These are phyloP conservation scores for Phthorimaea operculella DNA, from an alignment of 1,140 invertebrate species.

Conservation along the genomic window DNA sequence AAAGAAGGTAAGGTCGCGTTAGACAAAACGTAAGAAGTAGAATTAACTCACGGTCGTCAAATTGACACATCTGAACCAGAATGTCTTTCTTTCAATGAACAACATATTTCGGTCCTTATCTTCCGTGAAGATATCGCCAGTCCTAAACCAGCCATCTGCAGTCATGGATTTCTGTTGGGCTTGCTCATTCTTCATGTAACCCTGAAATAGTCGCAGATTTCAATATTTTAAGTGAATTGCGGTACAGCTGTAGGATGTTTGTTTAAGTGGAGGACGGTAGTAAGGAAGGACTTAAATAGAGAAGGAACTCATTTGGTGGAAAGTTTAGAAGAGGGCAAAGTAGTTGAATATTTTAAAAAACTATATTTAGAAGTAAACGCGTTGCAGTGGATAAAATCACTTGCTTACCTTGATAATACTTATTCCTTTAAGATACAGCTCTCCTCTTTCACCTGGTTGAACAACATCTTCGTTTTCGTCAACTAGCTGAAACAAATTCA, in stretches of 20 bases:
- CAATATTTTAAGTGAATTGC: too few species aligned
- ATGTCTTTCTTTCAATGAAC: slow-evolving; percentile 73
- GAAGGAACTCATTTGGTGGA: too few species aligned
- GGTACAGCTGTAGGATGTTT: too few species aligned
- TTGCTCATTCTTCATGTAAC: slow-evolving; percentile 75
- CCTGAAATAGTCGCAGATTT: too few species aligned
- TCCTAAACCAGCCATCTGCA: slow-evolving; percentile 76
- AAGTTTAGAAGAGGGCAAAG: too few species aligned
- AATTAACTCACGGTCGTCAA: not conserved
- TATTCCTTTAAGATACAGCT: slow-evolving; percentile 17
- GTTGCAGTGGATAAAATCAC: too few species aligned
- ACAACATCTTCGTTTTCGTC: slow-evolving; percentile 16
- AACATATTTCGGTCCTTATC: slow-evolving; percentile 68
- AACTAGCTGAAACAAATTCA: slow-evolving; percentile 22
- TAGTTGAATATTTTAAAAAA: too few species aligned
- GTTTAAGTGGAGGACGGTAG: too few species aligned
- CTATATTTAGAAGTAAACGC: too few species aligned
- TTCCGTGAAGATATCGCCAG: slow-evolving; percentile 75
- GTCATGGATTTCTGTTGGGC: slow-evolving; percentile 72
- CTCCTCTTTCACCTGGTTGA: slow-evolving; percentile 12
- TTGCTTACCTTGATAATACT: slow-evolving; percentile 19
- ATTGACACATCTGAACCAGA: slow-evolving; percentile 65
- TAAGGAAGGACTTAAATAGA: too few species aligned
- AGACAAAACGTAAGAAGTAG: too few species aligned
- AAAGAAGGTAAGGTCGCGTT: too few species aligned